phyloP scores from a whole-genome alignment of 2,797 vertebrate species.

The Gymnothorax reevesii region DNA sequence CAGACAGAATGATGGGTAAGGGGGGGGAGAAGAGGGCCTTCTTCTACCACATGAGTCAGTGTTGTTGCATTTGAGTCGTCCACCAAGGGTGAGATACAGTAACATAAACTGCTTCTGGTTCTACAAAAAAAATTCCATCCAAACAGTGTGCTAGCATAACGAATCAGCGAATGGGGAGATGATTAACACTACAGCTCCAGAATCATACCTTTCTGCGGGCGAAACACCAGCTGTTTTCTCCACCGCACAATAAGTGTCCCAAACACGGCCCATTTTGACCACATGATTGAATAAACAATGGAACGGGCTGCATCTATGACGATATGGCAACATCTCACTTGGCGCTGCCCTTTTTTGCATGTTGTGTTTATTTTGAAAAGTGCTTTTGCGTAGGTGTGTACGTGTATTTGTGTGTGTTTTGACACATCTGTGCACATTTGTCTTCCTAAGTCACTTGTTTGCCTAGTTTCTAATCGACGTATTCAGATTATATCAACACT shows the following conservation, averaged over 20 bases:
- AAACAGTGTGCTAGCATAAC: too few relatives aligned
- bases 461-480: background rate
- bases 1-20: too few relatives aligned
- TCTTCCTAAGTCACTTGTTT: background rate
- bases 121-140: too few relatives aligned
- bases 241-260: background rate
- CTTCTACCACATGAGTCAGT: too few relatives aligned
- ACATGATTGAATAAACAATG: background rate
- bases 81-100: too few relatives aligned
- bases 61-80: too few relatives aligned
- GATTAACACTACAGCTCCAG: background rate
- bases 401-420: background rate
- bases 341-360: background rate
- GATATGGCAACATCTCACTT: background rate
- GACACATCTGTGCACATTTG: background rate
- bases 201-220: background rate
- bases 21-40: too few relatives aligned
- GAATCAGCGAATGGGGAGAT: too few relatives aligned
- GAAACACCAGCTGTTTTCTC: background rate
- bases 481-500: background rate
- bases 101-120: too few relatives aligned
- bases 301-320: background rate
- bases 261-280: background rate
- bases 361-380: background rate
- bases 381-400: background rate